A percentile compares a stretch with the other conserved stretches of the same genome.
Conservation (phyloP, 2,113 vertebrate genomes). For the Prunella himalayana region DNA sequence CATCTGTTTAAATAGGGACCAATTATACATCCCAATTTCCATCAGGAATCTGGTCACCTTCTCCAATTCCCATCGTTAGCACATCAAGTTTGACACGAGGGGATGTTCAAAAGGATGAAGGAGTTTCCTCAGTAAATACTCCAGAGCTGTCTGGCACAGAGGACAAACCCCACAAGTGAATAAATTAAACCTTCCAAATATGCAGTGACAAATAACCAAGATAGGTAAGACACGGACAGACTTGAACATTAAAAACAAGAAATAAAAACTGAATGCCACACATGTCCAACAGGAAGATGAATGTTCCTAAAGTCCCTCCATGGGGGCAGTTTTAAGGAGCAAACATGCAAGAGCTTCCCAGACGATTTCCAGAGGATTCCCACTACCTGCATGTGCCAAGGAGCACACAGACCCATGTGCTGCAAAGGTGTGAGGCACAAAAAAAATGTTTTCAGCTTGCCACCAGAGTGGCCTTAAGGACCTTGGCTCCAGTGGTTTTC, state of each 20-base stretch:
- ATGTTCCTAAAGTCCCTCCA: not conserved
- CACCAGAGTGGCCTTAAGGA: not conserved
- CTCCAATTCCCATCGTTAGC: not conserved
- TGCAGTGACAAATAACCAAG: accelerated
- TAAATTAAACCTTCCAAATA: not conserved
- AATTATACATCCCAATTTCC: not conserved
- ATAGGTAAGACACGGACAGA: accelerated
- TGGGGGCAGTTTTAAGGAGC: not conserved
- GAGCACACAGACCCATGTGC: accelerated
- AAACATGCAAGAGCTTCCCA: not conserved
- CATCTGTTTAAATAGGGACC: not conserved
- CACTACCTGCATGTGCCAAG: accelerated
- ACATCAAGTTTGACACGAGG: not conserved
- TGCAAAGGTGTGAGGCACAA: not conserved
- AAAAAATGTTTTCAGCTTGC: not conserved
- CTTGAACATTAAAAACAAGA: not conserved
- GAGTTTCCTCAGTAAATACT: not conserved
- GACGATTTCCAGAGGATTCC: not conserved
- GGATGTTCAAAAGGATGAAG: not conserved
- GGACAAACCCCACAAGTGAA: not conserved
- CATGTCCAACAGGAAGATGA: not conserved
- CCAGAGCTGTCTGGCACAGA: not conserved
- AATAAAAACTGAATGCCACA: not conserved
- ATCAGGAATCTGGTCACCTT: not conserved
- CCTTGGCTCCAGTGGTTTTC: not conserved